These are phyloP conservation scores for Melolontha melolontha DNA, from an alignment of 2,888 invertebrate genomes.

Conservation along the genomic window DNA sequence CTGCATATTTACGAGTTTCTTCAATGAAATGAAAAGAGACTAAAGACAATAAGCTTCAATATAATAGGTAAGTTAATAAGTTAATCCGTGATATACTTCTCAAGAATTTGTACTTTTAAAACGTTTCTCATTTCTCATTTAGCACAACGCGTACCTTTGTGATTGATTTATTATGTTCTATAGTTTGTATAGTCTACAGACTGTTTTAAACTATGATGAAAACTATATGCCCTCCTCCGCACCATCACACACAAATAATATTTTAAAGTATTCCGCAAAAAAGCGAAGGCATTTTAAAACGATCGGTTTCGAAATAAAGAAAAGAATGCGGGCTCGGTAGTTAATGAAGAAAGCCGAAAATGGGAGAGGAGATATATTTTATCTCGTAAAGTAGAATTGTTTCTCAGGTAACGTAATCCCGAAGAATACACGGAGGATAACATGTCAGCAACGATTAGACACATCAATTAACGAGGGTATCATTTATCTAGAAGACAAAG, in stretches of 20 bases:
- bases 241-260: constrained; percentile 18
- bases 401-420: constrained; percentile 50
- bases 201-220: too few species aligned
- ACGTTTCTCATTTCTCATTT: too few species aligned
- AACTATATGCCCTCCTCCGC: not conserved
- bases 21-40: too few species aligned
- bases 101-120: too few species aligned
- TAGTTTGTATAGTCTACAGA: too few species aligned
- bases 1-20: too few species aligned
- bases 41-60: too few species aligned
- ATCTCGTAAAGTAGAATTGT: constrained; percentile 44
- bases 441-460: constrained; percentile 53
- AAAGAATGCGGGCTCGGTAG: constrained; percentile 27
- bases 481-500: constrained; percentile 49
- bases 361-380: constrained; percentile 40
- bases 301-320: constrained; percentile 26
- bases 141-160: too few species aligned
- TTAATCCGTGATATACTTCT: too few species aligned
- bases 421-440: constrained; percentile 50
- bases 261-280: constrained; percentile 7
- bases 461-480: constrained; percentile 51
- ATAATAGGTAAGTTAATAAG: too few species aligned
- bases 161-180: too few species aligned
- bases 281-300: constrained; percentile 28
- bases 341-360: constrained; percentile 36